Conservation (phyloP, 2,888 invertebrate species). For the Cheilosia vulpina region DNA sequence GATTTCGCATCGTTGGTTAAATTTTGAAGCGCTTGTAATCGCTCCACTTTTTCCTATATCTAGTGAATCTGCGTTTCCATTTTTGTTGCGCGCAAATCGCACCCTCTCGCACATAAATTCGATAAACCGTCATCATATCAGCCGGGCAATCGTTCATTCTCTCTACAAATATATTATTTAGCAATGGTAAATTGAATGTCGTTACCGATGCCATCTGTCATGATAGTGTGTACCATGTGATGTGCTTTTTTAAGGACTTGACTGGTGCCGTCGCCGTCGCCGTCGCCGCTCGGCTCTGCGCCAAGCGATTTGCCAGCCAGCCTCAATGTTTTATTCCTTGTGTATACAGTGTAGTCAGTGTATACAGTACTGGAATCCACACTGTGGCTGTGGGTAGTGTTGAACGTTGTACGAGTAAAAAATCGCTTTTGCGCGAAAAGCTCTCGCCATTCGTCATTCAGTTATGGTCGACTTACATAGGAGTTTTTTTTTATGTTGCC, state of each 20-base stretch:
- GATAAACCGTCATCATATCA: conserved; percentile 70
- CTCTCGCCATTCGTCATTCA: conserved; percentile 67
- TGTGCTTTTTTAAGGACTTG: conserved; percentile 68
- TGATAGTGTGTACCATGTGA: conserved; percentile 72
- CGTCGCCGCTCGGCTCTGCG: neutral
- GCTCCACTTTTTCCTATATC: conserved; percentile 14
- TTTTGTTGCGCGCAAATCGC: conserved; percentile 21
- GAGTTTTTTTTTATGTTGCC: conserved; percentile 9
- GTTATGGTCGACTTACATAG: conserved; percentile 63
- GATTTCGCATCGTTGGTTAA: conserved; percentile 2
- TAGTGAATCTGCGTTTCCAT: conserved; percentile 7
- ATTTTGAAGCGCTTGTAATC: conserved; percentile 25
- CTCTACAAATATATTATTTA: conserved; percentile 74
- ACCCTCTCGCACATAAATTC: conserved; percentile 48
- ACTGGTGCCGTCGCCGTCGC: conserved; percentile 2
- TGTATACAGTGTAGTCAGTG: neutral
- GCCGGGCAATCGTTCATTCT: conserved; percentile 68
- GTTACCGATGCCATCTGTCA: conserved; percentile 75
- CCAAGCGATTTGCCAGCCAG: conserved; percentile 51
- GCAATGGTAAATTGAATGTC: conserved; percentile 74
- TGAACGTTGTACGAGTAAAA: conserved; percentile 31
- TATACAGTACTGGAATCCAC: no score
- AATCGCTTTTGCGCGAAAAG: conserved; percentile 71
- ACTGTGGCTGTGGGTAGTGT: neutral
- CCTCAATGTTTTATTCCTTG: conserved; percentile 56